Evolutionary conservation across 2,888 invertebrate species (phyloP).

Genomic region (Thelaira solivaga): DNA sequence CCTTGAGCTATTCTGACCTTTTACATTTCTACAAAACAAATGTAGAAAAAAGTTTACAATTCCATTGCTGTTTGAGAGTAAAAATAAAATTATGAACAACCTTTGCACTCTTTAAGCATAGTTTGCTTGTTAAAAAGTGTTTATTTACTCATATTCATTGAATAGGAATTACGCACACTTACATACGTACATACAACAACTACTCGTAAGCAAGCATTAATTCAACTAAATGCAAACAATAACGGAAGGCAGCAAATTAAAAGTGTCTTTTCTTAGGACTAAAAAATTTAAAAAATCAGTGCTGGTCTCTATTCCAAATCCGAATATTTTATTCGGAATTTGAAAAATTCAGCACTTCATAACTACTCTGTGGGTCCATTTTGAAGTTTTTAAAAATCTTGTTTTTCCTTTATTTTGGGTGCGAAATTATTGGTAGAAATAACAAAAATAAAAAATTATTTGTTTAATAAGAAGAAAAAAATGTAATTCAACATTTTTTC

Average conservation of each 20-base stretch:
- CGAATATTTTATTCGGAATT: background rate
- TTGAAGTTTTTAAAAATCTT: too few relatives aligned
- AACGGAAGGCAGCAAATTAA: background rate
- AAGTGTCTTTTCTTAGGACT: background rate
- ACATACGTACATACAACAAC: background rate
- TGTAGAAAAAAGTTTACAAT: constrained; percentile 18
- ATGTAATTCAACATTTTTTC: too few relatives aligned
- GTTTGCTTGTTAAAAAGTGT: constrained; percentile 58
- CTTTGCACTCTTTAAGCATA: constrained; percentile 47
- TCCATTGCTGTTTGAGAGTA: background rate
- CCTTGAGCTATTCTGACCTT: constrained; percentile 60
- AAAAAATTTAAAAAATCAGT: background rate
- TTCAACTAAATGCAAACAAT: background rate
- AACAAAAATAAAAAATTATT: too few relatives aligned
- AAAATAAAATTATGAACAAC: background rate
- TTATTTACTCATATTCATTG: constrained; percentile 50
- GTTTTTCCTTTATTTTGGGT: too few relatives aligned
- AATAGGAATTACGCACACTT: background rate
- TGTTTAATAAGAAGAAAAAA: too few relatives aligned
- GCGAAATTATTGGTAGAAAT: too few relatives aligned
- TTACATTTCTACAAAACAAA: constrained; percentile 33
- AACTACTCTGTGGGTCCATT: too few relatives aligned
- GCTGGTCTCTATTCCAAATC: too few relatives aligned
- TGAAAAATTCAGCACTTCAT: too few relatives aligned
- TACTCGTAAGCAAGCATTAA: background rate